phyloP scores from a whole-genome alignment of 2,113 vertebrate species.

The Garra rufa region DNA sequence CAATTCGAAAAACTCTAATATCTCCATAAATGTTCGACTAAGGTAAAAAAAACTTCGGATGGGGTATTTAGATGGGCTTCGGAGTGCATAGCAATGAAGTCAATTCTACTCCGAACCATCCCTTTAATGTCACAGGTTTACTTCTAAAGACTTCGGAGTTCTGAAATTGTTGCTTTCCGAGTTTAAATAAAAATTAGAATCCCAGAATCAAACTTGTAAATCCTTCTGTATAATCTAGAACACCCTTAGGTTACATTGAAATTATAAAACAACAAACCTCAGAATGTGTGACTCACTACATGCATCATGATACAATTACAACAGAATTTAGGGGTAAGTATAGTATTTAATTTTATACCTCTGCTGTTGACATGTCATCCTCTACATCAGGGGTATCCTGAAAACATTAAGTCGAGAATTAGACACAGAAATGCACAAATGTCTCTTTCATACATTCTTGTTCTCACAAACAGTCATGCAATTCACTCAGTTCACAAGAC shows the following conservation, averaged over 20 bases:
- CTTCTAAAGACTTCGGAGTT: not conserved
- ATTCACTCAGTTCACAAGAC: constrained; percentile 27
- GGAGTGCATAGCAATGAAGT: too few relatives aligned
- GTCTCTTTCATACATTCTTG: not conserved
- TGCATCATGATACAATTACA: not conserved
- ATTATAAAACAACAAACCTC: not conserved
- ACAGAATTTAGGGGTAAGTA: not conserved
- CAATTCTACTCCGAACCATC: too few relatives aligned
- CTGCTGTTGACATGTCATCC: constrained; percentile 85
- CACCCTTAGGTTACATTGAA: not conserved
- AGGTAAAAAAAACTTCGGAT: too few relatives aligned
- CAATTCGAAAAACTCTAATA: too few relatives aligned
- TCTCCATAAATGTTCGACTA: too few relatives aligned
- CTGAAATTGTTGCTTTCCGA: not conserved
- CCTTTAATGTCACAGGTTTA: not conserved
- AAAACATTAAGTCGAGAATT: constrained; percentile 49
- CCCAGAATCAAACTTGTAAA: not conserved
- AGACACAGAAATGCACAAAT: not conserved
- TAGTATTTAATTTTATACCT: constrained; percentile 76
- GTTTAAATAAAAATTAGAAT: not conserved
- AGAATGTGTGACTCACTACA: not conserved
- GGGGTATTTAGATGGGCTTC: too few relatives aligned
- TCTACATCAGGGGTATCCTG: constrained; percentile 85
- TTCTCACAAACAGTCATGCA: constrained; percentile 11
- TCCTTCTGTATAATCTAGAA: not conserved